Conservation (phyloP, 2,888 invertebrate species). For the Mythimna ferrago region DNA sequence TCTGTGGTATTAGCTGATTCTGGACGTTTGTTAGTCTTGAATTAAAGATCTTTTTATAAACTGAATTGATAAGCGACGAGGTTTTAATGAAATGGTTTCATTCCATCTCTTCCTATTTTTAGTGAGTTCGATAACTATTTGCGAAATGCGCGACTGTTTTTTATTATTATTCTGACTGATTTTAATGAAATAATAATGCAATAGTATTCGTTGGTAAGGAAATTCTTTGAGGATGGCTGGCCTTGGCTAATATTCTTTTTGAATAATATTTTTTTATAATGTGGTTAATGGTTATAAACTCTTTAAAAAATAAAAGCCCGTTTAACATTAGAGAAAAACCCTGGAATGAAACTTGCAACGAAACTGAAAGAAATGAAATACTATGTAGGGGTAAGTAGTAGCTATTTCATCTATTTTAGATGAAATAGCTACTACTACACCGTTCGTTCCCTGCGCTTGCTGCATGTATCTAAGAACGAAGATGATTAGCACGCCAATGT, state of each 20-base stretch:
- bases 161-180: neutral
- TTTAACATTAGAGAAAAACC: no score
- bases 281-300: no score
- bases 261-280: neutral
- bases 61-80: conserved; percentile 45
- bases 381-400: no score
- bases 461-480: no score
- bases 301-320: no score
- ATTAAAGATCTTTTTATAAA: conserved; percentile 38
- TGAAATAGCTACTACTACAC: no score
- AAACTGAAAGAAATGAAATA: no score
- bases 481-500: no score
- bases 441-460: no score
- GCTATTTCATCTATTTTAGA: no score
- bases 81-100: conserved; percentile 22
- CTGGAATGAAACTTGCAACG: no score
- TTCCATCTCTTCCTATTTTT: conserved; percentile 13
- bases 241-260: neutral
- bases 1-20: conserved; percentile 27
- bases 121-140: neutral
- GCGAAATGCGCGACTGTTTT: neutral
- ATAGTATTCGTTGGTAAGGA: neutral
- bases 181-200: neutral
- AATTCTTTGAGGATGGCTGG: neutral
- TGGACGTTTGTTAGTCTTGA: conserved; percentile 44